Evolutionary conservation across 92 coral and sea anemone genomes (phyloP).

Genomic region (Metridium senile): DNA sequence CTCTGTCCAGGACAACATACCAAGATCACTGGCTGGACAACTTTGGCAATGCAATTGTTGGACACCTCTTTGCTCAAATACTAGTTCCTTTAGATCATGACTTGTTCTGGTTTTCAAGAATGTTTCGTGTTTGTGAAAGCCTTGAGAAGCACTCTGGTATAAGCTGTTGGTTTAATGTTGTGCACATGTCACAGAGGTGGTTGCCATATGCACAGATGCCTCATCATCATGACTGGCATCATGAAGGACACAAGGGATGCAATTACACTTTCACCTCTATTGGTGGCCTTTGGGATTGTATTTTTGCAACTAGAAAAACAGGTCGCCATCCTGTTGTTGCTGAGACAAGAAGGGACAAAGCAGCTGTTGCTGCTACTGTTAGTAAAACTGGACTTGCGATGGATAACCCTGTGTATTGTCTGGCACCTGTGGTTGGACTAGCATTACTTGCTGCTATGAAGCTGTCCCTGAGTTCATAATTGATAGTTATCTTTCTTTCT

Average conservation of each 20-base stretch:
- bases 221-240: slow-evolving; percentile 14
- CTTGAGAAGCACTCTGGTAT: slow-evolving; percentile 15
- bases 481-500: too few species aligned
- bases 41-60: slow-evolving; percentile 4
- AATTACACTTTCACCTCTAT: slow-evolving; percentile 7
- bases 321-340: slow-evolving; percentile 14
- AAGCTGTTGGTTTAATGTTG: slow-evolving; percentile 16
- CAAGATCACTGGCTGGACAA: slow-evolving; percentile 14
- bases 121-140: slow-evolving; percentile 7
- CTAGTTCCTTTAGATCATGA: slow-evolving; percentile 10
- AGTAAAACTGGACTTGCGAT: neutral
- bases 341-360: neutral
- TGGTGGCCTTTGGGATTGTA: slow-evolving; percentile 14
- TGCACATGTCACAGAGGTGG: neutral
- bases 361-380: neutral
- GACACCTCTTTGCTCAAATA: slow-evolving; percentile 2
- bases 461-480: neutral
- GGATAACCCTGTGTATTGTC: neutral
- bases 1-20: neutral
- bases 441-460: neutral
- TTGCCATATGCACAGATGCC: slow-evolving; percentile 9
- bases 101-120: slow-evolving; percentile 9
- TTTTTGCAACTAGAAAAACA: slow-evolving; percentile 9
- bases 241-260: slow-evolving; percentile 11
- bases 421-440: neutral